Conservation (phyloP, 1,140 invertebrate genomes). For the Drosophila gunungcola region DNA sequence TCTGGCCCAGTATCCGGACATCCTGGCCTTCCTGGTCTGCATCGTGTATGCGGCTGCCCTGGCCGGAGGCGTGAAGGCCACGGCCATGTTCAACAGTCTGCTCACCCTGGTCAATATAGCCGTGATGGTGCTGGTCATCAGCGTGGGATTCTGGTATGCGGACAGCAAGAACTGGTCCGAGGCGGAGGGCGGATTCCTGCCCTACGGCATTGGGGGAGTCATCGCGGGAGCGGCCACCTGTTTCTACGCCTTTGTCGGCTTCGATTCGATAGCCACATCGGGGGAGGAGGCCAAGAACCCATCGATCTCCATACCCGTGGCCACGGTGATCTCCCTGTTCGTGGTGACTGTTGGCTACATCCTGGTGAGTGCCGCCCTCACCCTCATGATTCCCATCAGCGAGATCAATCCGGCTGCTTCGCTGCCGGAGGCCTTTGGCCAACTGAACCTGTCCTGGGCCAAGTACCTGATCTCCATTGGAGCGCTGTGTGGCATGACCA, state of each 20-base stretch:
- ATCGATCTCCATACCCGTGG: conserved; percentile 91
- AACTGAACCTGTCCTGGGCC: conserved; percentile 91
- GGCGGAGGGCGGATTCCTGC: conserved; percentile 91
- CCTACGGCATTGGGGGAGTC: conserved; percentile 92
- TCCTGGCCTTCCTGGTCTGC: conserved; percentile 91
- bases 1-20: conserved; percentile 91
- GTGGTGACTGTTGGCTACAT: conserved; percentile 92
- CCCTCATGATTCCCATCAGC: conserved; percentile 93
- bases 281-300: conserved; percentile 95
- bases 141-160: conserved; percentile 92
- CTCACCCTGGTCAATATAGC: conserved; percentile 91
- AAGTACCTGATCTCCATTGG: conserved; percentile 95
- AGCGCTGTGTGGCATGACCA: conserved; percentile 95
- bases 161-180: conserved; percentile 91
- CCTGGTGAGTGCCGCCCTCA: conserved; percentile 92
- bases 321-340: conserved; percentile 91
- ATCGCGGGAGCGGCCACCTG: conserved; percentile 93
- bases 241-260: conserved; percentile 95
- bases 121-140: conserved; percentile 91
- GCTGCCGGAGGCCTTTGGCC: conserved; percentile 92
- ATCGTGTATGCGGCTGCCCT: conserved; percentile 90
- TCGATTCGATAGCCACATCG: conserved; percentile 94
- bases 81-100: conserved; percentile 92
- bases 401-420: conserved; percentile 91
- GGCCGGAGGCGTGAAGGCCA: conserved; percentile 94